phyloP scores from a whole-genome alignment of 2,888 invertebrate genomes.

The Deladenus siricidicola region DNA sequence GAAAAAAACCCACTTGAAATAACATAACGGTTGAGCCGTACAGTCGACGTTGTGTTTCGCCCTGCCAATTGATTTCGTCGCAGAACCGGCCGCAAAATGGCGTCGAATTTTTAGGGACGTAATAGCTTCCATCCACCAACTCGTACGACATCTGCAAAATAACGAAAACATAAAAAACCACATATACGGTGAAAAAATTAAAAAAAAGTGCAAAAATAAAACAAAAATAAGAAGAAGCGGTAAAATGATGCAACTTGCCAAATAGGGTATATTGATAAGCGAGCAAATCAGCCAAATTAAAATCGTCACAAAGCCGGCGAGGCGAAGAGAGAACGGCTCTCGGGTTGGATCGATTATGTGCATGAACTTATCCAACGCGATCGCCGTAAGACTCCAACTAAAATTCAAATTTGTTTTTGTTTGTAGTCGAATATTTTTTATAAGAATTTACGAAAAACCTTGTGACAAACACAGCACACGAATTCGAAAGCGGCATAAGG shows the following conservation, averaged over 20 bases:
- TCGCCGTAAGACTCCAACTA: slow-evolving; percentile 51
- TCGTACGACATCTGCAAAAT: slow-evolving; percentile 34
- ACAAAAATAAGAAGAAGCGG: too few relatives aligned
- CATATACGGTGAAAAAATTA: too few relatives aligned
- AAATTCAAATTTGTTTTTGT: slow-evolving; percentile 20
- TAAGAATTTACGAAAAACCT: slow-evolving; percentile 29
- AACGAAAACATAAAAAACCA: background rate
- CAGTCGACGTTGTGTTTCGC: slow-evolving; percentile 65
- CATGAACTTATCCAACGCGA: slow-evolving; percentile 51
- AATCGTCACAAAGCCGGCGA: slow-evolving; percentile 32
- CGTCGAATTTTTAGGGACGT: slow-evolving; percentile 28
- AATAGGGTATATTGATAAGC: slow-evolving; percentile 49
- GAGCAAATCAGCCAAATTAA: slow-evolving; percentile 49
- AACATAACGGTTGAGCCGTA: slow-evolving; percentile 63
- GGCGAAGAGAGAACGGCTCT: slow-evolving; percentile 39
- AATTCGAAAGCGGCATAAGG: slow-evolving; percentile 47
- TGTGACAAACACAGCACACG: slow-evolving; percentile 52
- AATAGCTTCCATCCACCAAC: slow-evolving; percentile 43
- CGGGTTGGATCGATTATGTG: slow-evolving; percentile 51
- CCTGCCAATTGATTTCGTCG: slow-evolving; percentile 66
- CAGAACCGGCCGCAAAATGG: slow-evolving; percentile 57
- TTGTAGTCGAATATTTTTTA: background rate
- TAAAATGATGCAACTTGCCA: too few relatives aligned
- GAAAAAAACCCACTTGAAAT: slow-evolving; percentile 31
- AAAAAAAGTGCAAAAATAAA: too few relatives aligned